Conservation (phyloP, 1,140 invertebrate genomes). For the Micrasema longulum region DNA sequence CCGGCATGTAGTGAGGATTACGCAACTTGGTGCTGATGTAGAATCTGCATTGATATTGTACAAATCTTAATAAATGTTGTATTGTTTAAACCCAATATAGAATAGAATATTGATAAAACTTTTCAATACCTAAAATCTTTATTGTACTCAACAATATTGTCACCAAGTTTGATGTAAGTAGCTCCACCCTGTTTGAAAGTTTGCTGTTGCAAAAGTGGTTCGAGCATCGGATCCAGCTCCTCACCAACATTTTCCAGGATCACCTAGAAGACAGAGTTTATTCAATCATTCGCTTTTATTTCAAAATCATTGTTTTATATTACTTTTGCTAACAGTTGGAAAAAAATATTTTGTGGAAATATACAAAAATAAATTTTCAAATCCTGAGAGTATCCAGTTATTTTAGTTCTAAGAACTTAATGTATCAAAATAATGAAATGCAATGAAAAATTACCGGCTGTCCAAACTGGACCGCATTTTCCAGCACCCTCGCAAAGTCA, state of each 20-base stretch:
- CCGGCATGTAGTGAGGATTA: slow-evolving; percentile 94
- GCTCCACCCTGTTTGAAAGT: slow-evolving; percentile 90
- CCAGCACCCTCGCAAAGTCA: slow-evolving; percentile 87
- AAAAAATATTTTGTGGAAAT: too few species aligned
- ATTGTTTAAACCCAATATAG: too few species aligned
- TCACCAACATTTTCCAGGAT: slow-evolving; percentile 89
- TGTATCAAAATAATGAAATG: too few species aligned
- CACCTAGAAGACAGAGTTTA: too few species aligned
- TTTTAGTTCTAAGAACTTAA: too few species aligned
- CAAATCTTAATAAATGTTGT: too few species aligned
- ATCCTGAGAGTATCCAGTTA: too few species aligned
- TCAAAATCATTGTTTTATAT: too few species aligned
- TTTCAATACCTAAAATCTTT: slow-evolving; percentile 87
- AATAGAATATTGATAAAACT: not conserved
- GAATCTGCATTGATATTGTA: slow-evolving; percentile 73
- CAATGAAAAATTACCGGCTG: slow-evolving; percentile 72
- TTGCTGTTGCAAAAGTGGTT: slow-evolving; percentile 89
- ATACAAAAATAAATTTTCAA: too few species aligned
- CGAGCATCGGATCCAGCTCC: slow-evolving; percentile 90
- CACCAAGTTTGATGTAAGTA: slow-evolving; percentile 86
- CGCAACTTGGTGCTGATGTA: slow-evolving; percentile 95
- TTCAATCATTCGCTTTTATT: too few species aligned
- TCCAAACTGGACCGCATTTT: slow-evolving; percentile 95
- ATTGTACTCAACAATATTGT: slow-evolving; percentile 86
- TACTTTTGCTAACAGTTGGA: too few species aligned